Percentiles rank a stretch among this genome's conserved stretches.
Conservation (phyloP, 2,113 vertebrate genomes). For the Clarias batrachus region DNA sequence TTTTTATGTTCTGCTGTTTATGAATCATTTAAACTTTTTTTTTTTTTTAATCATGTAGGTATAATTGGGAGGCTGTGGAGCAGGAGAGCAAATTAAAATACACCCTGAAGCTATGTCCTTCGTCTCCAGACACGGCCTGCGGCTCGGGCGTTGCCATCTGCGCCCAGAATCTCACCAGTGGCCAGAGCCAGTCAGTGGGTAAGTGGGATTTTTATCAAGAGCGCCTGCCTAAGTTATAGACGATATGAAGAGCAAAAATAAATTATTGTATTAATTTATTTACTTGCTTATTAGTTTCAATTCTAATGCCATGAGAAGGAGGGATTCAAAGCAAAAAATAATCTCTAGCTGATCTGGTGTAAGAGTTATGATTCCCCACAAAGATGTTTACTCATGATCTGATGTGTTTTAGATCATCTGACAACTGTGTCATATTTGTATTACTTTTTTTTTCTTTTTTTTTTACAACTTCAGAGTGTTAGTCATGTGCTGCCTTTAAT, state of each 20-base stretch:
- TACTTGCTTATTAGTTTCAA: not conserved
- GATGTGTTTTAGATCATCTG: not conserved
- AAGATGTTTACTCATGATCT: not conserved
- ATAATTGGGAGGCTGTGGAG: constrained; percentile 88
- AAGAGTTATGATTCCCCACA: not conserved
- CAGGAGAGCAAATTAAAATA: constrained; percentile 74
- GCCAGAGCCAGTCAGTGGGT: constrained; percentile 75
- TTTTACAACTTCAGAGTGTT: not conserved
- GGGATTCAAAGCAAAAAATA: not conserved
- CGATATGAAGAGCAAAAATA: not conserved
- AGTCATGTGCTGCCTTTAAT: not conserved
- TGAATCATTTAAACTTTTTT: not conserved
- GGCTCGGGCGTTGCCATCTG: constrained; percentile 74
- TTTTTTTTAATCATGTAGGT: constrained; percentile 65
- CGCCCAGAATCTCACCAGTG: constrained; percentile 57
- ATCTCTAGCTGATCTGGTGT: not conserved
- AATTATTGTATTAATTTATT: not conserved
- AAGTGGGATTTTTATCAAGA: constrained; percentile 63
- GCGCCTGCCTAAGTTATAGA: too few relatives aligned
- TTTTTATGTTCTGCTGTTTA: not conserved
- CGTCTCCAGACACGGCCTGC: constrained; percentile 68
- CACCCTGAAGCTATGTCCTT: constrained; percentile 80
- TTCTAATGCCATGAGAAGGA: not conserved
- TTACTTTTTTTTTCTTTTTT: not conserved
- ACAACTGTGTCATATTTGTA: too few relatives aligned